A percentile compares a stretch with the other conserved stretches of the same genome.
Conservation (phyloP, 2,113 vertebrate genomes). For the Dicerorhinus sumatrensis region DNA sequence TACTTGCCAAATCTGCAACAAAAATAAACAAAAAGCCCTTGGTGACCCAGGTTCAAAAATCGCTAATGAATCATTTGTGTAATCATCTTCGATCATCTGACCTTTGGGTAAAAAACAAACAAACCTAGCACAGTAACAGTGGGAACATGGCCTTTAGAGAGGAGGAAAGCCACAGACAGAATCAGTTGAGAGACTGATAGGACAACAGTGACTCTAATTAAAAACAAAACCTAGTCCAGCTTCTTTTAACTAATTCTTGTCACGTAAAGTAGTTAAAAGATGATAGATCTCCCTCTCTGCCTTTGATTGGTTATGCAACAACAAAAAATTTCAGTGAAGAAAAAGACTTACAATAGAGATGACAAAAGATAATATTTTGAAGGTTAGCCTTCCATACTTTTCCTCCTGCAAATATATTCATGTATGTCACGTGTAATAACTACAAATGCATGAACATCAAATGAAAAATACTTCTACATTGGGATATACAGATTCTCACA, state of each 20-base stretch:
- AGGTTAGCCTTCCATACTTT: background rate
- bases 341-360: background rate
- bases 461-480: background rate
- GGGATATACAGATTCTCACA: background rate
- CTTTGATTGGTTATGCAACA: background rate
- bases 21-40: slow-evolving; percentile 15
- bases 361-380: background rate
- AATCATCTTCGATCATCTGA: background rate
- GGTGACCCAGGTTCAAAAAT: background rate
- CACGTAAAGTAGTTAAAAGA: background rate
- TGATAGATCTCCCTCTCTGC: background rate
- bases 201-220: background rate
- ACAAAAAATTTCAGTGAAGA: background rate
- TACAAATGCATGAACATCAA: background rate
- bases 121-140: background rate
- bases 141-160: background rate
- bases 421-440: background rate
- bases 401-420: background rate
- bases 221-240: background rate
- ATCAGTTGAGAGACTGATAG: background rate
- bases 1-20: background rate
- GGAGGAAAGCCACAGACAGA: background rate
- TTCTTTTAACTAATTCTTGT: background rate
- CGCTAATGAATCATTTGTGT: slow-evolving; percentile 24
- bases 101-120: background rate